A percentile compares a stretch with the other conserved stretches of the same genome.
phyloP scores from a whole-genome alignment of 2,888 invertebrate genomes.

The Cancer borealis region DNA sequence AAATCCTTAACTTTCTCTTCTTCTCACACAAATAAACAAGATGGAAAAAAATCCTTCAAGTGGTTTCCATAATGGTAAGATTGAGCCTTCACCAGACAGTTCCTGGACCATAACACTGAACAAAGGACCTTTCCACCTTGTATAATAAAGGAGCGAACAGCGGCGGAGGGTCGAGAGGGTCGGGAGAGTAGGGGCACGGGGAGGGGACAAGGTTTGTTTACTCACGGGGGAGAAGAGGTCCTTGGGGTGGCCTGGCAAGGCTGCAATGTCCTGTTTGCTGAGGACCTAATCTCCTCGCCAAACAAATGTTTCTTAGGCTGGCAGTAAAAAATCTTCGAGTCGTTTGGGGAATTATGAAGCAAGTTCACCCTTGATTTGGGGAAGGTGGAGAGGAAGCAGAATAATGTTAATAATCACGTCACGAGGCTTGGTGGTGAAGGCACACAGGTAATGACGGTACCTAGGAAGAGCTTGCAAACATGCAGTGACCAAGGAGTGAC shows the following conservation, averaged over 20 bases:
- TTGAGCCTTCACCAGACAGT: background rate
- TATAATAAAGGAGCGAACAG: background rate
- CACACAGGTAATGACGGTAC: background rate
- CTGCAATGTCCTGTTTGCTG: background rate
- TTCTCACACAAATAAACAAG: background rate
- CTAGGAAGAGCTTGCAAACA: too few relatives aligned
- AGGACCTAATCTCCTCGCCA: constrained; percentile 34
- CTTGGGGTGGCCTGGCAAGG: background rate
- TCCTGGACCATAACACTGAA: background rate
- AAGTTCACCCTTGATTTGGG: background rate
- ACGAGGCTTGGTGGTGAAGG: background rate
- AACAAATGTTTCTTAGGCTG: background rate
- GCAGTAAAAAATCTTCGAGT: background rate
- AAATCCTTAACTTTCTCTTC: background rate
- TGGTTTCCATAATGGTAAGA: background rate
- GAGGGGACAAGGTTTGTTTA: background rate
- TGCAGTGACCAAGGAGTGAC: background rate
- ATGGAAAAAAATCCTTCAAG: background rate
- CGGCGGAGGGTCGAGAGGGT: background rate
- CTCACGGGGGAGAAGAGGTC: background rate
- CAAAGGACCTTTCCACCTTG: constrained; percentile 1
- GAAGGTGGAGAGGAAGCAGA: background rate
- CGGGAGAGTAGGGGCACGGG: background rate
- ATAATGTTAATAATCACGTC: too few relatives aligned
- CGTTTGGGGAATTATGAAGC: constrained; percentile 18